A percentile compares a stretch with the other conserved stretches of the same genome.
These are phyloP conservation scores for Bellardia bayeri DNA, from an alignment of 2,888 invertebrate genomes.

Conservation along the genomic window DNA sequence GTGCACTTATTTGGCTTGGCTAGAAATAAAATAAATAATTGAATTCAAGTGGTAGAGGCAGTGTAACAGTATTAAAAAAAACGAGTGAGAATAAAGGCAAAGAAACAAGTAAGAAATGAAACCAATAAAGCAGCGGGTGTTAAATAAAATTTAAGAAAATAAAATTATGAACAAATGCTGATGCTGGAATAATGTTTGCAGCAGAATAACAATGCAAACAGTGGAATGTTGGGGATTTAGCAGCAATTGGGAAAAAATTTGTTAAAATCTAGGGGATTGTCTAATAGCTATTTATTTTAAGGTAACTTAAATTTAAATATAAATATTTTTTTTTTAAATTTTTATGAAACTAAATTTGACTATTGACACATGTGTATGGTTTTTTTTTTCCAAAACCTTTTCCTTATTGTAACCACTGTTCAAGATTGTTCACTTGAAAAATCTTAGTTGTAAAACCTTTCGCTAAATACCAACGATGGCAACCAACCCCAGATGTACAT, in stretches of 20 bases:
- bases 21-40: conserved; percentile 27
- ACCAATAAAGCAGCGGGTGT: conserved; percentile 67
- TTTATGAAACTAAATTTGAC: too few species aligned
- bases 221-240: neutral
- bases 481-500: conserved; percentile 21
- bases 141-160: conserved; percentile 62
- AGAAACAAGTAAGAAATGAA: conserved; percentile 30
- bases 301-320: too few species aligned
- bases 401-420: neutral
- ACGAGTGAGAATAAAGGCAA: neutral
- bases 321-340: too few species aligned
- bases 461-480: neutral
- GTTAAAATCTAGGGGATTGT: too few species aligned
- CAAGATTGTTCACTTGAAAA: neutral
- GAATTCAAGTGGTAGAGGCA: conserved; percentile 34
- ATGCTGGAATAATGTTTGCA: conserved; percentile 32
- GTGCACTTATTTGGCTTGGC: neutral
- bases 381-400: neutral
- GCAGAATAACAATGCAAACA: neutral
- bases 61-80: neutral
- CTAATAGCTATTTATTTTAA: too few species aligned
- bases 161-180: conserved; percentile 55
- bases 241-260: too few species aligned
- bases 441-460: conserved; percentile 7
- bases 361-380: too few species aligned